A percentile compares a stretch with the other conserved stretches of the same genome.
phyloP scores from a whole-genome alignment of 2,113 vertebrate genomes.

The Peromyscus californicus region DNA sequence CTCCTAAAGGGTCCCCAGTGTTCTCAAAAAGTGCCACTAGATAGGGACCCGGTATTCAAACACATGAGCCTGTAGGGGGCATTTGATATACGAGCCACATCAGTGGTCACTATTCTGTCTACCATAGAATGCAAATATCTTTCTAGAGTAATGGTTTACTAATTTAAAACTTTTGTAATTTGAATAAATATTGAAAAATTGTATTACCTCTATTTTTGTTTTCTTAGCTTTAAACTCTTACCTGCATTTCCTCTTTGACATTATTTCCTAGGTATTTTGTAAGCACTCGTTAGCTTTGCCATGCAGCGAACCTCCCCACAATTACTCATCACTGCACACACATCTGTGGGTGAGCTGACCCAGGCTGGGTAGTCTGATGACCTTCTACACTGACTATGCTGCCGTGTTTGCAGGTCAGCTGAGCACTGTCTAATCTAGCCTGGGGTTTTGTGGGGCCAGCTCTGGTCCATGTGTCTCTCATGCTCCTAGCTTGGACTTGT shows the following conservation, averaged over 20 bases:
- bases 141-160: constrained; percentile 49
- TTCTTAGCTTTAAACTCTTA: constrained; percentile 15
- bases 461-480: neutral
- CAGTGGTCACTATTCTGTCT: constrained; percentile 4
- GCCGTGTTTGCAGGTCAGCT: constrained; percentile 27
- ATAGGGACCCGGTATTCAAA: neutral
- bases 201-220: neutral
- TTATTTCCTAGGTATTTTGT: constrained; percentile 60
- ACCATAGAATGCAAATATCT: neutral
- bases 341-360: neutral
- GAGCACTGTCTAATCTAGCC: constrained; percentile 25
- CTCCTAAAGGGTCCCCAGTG: neutral
- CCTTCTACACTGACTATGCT: neutral
- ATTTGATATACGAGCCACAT: neutral
- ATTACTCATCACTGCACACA: neutral
- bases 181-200: constrained; percentile 65
- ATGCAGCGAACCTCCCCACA: neutral
- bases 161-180: constrained; percentile 31
- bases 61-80: neutral
- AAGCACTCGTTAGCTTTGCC: constrained; percentile 53
- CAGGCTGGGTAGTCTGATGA: neutral
- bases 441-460: neutral
- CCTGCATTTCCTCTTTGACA: constrained; percentile 22
- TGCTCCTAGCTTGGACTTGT: constrained; percentile 22
- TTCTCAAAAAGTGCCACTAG: neutral